phyloP scores from a whole-genome alignment of 2,888 invertebrate species.

The Matsumyia berberina region DNA sequence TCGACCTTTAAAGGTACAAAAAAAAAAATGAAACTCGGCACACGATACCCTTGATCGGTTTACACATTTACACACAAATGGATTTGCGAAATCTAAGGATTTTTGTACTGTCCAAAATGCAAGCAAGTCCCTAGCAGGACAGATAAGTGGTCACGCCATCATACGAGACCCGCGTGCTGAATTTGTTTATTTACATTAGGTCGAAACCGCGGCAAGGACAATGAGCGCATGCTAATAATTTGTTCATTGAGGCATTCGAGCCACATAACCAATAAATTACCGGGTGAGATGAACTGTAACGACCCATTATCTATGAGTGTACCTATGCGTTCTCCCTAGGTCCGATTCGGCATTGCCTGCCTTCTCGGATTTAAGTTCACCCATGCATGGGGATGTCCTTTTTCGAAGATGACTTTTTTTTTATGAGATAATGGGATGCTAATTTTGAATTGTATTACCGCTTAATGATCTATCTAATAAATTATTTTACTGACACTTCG shows the following conservation, averaged over 20 bases:
- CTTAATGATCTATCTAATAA: constrained; percentile 65
- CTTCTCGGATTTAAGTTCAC: constrained; percentile 20
- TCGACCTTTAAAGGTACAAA: background rate
- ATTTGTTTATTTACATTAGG: constrained; percentile 44
- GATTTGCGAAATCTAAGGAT: no score
- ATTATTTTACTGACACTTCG: constrained; percentile 59
- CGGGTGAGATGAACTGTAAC: constrained; percentile 61
- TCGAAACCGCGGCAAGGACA: constrained; percentile 36
- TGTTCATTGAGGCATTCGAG: constrained; percentile 48
- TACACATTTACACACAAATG: no score
- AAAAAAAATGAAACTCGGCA: background rate
- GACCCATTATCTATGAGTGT: constrained; percentile 18
- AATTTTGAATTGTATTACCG: constrained; percentile 58
- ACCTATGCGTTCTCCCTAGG: background rate
- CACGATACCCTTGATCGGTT: constrained; percentile 4
- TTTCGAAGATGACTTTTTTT: constrained; percentile 24
- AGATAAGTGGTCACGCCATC: constrained; percentile 61
- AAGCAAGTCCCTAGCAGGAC: background rate
- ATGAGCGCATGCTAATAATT: constrained; percentile 42
- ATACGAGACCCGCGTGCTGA: constrained; percentile 62
- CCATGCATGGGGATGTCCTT: constrained; percentile 55
- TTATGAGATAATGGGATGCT: constrained; percentile 62
- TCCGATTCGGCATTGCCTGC: constrained; percentile 33
- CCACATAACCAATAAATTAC: constrained; percentile 64
- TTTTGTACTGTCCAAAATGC: no score